Evolutionary conservation across 1,140 invertebrate genomes (phyloP).

Genomic region (Drosophila malerkotliana): DNA sequence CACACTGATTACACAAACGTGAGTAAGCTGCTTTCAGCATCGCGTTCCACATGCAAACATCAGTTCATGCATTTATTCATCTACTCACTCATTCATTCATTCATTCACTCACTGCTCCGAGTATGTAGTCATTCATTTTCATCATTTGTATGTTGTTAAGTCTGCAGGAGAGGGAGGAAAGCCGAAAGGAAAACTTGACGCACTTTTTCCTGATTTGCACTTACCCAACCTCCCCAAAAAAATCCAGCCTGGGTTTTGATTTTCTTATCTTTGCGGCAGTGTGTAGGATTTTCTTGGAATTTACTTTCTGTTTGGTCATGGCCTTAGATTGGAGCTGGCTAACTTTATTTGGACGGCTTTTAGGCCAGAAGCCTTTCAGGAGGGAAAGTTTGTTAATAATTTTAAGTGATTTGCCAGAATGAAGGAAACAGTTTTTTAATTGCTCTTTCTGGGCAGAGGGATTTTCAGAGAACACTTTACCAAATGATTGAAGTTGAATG

Average conservation of each 20-base stretch:
- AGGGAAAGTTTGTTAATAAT: slow-evolving; percentile 67
- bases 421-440: slow-evolving; percentile 61
- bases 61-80: slow-evolving; percentile 77
- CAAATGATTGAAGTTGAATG: slow-evolving; percentile 17
- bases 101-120: slow-evolving; percentile 48
- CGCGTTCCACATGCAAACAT: slow-evolving; percentile 80
- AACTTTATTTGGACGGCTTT: slow-evolving; percentile 37
- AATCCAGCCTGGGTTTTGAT: slow-evolving; percentile 40
- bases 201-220: slow-evolving; percentile 74
- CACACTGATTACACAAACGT: slow-evolving; percentile 82
- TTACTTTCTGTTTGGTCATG: slow-evolving; percentile 36
- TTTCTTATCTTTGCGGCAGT: slow-evolving; percentile 51
- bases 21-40: slow-evolving; percentile 78
- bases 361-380: slow-evolving; percentile 4
- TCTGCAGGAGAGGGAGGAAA: slow-evolving; percentile 49
- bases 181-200: slow-evolving; percentile 61
- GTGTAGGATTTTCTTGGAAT: slow-evolving; percentile 39
- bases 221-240: slow-evolving; percentile 23
- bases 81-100: slow-evolving; percentile 58
- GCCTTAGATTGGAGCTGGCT: slow-evolving; percentile 33
- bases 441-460: slow-evolving; percentile 21
- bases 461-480: slow-evolving; percentile 17
- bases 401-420: slow-evolving; percentile 71
- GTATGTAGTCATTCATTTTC: slow-evolving; percentile 79
- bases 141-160: slow-evolving; percentile 81